Evolutionary conservation across 2,797 vertebrate species (phyloP), one percentile per base, ranked within the genome.

Genomic region (Lophotriccus pileatus): DNA sequence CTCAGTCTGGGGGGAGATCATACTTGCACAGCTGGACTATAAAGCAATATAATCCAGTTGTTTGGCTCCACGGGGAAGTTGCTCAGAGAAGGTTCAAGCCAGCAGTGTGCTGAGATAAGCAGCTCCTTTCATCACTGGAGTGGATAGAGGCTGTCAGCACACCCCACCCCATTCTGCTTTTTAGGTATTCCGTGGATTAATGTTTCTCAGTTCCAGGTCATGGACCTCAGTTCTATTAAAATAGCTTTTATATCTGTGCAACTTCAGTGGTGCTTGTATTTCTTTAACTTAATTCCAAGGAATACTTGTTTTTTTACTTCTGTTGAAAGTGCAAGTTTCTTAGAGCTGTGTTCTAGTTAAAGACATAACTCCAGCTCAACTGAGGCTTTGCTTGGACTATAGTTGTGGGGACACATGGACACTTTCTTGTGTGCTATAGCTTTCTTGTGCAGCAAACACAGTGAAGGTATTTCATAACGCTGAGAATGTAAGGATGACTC

Each of bases 291-390:
- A 28, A 36, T 84, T 70, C 63, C 68, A 80, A 22, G 10, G 36
- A 91, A 30, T 10, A 2, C 20, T 55, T 43, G 30, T 1, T 2
- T 34, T 49, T 49, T 62, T 44, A 24, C 24, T 87, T 41, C 15
- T 64, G 14, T 79, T 68, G 41, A 64, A 75, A 53, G 18, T 21
- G 2, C 23, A 55, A 18, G 8, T 86, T 80, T 62, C 37, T 52
- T 25, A 9, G 20, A 50, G 49, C 17, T 55, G 12, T 52, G 28
- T 41, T 70, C 28, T 53, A 52, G 44, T n/a, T 47, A n/a, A 67
- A 63, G 22, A 47, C 1, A 0, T 3, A n/a, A 59, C 49, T 43
- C 16, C 41, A 44, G 28, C 21, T 70, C 46, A 68, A 0, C 2
- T 1, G 6, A 63, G 32, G 36, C 23, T 92, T 34, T 60, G 9